Evolutionary conservation across 2,113 vertebrate species (phyloP), one percentile per base, ranked within the genome.

Genomic region (Psephotus haematonotus): DNA sequence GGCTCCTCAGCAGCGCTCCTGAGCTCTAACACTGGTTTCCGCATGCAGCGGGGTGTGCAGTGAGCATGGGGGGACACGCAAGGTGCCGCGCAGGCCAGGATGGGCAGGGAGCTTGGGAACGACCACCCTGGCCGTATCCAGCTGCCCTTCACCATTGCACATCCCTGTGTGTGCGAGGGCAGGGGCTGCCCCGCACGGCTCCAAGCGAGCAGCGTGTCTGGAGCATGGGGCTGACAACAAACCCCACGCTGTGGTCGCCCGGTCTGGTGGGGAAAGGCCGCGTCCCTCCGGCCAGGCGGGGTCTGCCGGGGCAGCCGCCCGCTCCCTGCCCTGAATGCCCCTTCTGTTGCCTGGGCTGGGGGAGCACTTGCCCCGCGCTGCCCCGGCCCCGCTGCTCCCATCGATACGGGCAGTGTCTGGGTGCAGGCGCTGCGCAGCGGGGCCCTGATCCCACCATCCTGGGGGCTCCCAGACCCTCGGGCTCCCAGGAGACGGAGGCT

Each of bases 351-450:
- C 64, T 1, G 2, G 23, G 5, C 82, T 31, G 86, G 76, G 86
- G 91, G 79, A 91, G 76, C 76, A 43, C 27, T 50, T 9, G 57
- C 47, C 93, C 83, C 17, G 0, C 11, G 0, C 24, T 17, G 82
- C 49, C 71, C 91, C 1, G 1, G 9, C 11, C 19, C 57, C 1
- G 2, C 79, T 33, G 85, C 82, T 68, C 75, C 67, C 87, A 16
- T 96, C 64, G 95, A 92, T 95, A 3, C 5, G 0, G 43, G 63
- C 95, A 94, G 87, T 96, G 95, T 96, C 47, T 29, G 87, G 16
- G 6, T 0, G 0, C 57, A 18, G 39, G 65, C 27, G 0, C 67
- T 59, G 86, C 3, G 2, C 86, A 0, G 0, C 4, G 1, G 70
- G 75, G 47, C 39, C 24, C 63, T 27, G 79, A 44, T 52, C 71